A percentile compares a stretch with the other conserved stretches of the same genome.
Conservation (phyloP, 1,140 invertebrate genomes). For the Calephelis nemesis region DNA sequence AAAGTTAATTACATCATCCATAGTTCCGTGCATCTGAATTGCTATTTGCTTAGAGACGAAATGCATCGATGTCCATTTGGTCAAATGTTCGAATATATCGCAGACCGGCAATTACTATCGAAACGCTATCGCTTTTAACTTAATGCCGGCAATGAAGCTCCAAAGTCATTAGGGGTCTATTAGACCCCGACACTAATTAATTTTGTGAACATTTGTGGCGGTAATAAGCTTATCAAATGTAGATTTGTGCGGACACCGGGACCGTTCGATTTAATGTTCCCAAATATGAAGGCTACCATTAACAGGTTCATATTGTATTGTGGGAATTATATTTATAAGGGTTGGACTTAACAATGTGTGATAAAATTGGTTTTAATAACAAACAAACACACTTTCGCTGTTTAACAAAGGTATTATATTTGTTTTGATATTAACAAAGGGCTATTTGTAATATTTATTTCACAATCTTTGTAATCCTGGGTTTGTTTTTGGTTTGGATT, state of each 20-base stretch:
- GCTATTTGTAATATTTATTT: too few species aligned
- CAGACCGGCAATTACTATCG: background rate
- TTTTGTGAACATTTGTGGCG: constrained; percentile 58
- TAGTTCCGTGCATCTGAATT: background rate
- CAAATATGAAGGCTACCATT: constrained; percentile 50
- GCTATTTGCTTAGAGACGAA: constrained; percentile 1
- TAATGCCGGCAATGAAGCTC: constrained; percentile 38
- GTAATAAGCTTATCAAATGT: constrained; percentile 72
- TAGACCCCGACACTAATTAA: constrained; percentile 61
- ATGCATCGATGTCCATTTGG: background rate
- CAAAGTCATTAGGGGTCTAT: constrained; percentile 43
- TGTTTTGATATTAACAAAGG: too few species aligned
- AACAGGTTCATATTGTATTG: constrained; percentile 23
- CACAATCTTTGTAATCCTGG: too few species aligned
- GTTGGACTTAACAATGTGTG: background rate
- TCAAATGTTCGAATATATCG: constrained; percentile 8
- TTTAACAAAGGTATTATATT: too few species aligned
- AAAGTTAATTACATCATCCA: background rate
- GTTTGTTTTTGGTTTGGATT: too few species aligned
- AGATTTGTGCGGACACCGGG: constrained; percentile 47
- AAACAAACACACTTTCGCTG: too few species aligned
- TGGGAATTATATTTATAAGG: background rate
- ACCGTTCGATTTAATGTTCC: constrained; percentile 47
- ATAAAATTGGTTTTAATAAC: too few species aligned
- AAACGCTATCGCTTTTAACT: constrained; percentile 27